phyloP scores from a whole-genome alignment of 2,113 vertebrate species.

The Platysteira castanea region DNA sequence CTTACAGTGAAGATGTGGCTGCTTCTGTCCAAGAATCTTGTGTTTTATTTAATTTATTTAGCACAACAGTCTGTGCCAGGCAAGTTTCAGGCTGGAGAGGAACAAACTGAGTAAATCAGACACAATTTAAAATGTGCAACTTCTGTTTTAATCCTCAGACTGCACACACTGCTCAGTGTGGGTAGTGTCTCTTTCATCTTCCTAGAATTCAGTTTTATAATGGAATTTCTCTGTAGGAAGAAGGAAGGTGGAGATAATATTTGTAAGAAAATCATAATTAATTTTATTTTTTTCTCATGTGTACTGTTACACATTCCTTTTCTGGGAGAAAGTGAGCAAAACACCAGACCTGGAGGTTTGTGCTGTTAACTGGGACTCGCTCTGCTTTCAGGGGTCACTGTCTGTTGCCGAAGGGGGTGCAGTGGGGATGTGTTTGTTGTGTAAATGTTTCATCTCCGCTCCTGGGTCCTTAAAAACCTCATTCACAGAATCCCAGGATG shows the following conservation, averaged over 20 bases:
- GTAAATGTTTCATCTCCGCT: accelerated
- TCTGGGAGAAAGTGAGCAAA: not conserved
- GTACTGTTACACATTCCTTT: not conserved
- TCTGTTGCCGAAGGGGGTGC: not conserved
- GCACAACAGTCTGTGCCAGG: not conserved
- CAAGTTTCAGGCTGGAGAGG: not conserved
- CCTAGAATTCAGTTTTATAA: not conserved
- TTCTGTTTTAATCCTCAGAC: not conserved
- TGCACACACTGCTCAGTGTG: not conserved
- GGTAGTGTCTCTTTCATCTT: not conserved
- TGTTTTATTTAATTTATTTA: not conserved
- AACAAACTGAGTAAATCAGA: not conserved
- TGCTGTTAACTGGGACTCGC: accelerated
- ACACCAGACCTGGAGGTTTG: not conserved
- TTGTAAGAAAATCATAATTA: not conserved
- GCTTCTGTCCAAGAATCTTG: not conserved
- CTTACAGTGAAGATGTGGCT: not conserved
- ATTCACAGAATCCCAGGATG: not conserved
- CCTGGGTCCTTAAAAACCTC: not conserved
- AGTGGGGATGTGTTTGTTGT: accelerated
- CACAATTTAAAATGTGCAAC: not conserved
- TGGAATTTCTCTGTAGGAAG: not conserved
- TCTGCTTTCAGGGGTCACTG: not conserved
- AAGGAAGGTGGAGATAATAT: not conserved
- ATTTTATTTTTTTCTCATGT: not conserved